A percentile compares a stretch with the other conserved stretches of the same genome.
Evolutionary conservation across 2,797 vertebrate genomes (phyloP).

Genomic region (Pseudopleuronectes americanus): DNA sequence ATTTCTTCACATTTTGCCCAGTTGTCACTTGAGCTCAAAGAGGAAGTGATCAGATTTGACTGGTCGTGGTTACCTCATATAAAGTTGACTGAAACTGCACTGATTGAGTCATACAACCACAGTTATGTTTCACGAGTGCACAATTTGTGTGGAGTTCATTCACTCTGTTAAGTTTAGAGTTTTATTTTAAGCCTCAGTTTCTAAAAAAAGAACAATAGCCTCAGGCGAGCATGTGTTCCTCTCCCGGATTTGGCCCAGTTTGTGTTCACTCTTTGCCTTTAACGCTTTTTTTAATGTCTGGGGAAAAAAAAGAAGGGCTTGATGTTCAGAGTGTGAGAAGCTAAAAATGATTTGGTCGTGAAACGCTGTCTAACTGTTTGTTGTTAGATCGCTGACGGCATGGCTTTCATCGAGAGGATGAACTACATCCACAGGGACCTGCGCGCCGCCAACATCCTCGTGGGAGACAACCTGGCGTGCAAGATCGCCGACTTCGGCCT

Average conservation of each 20-base stretch:
- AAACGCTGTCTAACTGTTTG: constrained; percentile 28
- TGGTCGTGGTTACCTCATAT: not conserved
- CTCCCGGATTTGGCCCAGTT: constrained; percentile 24
- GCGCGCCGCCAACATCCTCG: constrained; percentile 95
- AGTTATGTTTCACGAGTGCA: no score
- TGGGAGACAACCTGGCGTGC: constrained; percentile 95
- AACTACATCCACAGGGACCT: constrained; percentile 99
- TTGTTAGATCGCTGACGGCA: constrained; percentile 92
- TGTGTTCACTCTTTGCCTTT: constrained; percentile 26
- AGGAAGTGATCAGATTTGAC: constrained; percentile 8
- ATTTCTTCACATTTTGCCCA: no score
- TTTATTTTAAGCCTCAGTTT: constrained; percentile 58
- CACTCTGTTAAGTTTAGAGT: constrained; percentile 4
- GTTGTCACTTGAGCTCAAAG: no score
- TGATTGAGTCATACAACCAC: no score
- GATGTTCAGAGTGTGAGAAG: constrained; percentile 19
- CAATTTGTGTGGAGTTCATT: not conserved
- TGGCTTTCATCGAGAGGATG: constrained; percentile 99
- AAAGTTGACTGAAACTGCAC: no score
- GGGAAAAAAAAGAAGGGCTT: constrained; percentile 4
- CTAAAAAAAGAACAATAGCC: constrained; percentile 22
- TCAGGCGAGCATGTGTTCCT: constrained; percentile 28
- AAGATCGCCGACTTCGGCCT: constrained; percentile 98
- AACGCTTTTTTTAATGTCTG: constrained; percentile 1
- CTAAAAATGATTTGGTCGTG: constrained; percentile 38